A percentile compares a stretch with the other conserved stretches of the same genome.
phyloP scores from a whole-genome alignment of 2,888 invertebrate genomes.

The Hypercompe scribonia region DNA sequence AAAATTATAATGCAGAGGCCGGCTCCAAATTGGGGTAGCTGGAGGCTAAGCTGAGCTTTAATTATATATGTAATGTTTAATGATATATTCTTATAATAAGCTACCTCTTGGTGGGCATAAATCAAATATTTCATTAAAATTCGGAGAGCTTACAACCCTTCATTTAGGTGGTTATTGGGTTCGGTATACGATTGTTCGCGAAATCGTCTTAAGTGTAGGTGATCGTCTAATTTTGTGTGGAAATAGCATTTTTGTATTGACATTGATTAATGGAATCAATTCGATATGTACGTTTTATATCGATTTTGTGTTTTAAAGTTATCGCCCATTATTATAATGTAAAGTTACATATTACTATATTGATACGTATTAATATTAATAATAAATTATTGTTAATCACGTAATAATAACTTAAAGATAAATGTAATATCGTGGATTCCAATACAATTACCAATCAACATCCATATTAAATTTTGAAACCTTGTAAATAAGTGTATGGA shows the following conservation, averaged over 20 bases:
- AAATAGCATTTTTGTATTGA: constrained; percentile 71
- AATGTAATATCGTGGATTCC: no score
- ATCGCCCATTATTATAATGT: neutral
- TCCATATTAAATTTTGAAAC: no score
- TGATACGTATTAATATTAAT: no score
- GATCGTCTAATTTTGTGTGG: constrained; percentile 67
- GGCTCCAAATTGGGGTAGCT: constrained; percentile 84
- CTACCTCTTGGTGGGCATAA: constrained; percentile 83
- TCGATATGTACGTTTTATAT: constrained; percentile 38
- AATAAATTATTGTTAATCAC: no score
- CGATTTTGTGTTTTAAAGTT: neutral
- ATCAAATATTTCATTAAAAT: constrained; percentile 87
- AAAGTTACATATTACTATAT: no score
- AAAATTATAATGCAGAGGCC: constrained; percentile 83
- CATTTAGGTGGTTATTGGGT: constrained; percentile 77
- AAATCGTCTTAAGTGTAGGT: constrained; percentile 68
- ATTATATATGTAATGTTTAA: constrained; percentile 86
- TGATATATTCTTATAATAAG: constrained; percentile 86
- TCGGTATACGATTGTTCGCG: constrained; percentile 71
- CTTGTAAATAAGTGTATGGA: no score
- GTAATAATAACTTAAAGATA: no score
- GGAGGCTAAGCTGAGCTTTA: constrained; percentile 79
- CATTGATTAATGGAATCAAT: constrained; percentile 66
- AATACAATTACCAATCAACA: no score
- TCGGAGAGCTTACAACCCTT: constrained; percentile 81